phyloP scores from a whole-genome alignment of 2,888 invertebrate species.

The Caenorhabditis panamensis region DNA sequence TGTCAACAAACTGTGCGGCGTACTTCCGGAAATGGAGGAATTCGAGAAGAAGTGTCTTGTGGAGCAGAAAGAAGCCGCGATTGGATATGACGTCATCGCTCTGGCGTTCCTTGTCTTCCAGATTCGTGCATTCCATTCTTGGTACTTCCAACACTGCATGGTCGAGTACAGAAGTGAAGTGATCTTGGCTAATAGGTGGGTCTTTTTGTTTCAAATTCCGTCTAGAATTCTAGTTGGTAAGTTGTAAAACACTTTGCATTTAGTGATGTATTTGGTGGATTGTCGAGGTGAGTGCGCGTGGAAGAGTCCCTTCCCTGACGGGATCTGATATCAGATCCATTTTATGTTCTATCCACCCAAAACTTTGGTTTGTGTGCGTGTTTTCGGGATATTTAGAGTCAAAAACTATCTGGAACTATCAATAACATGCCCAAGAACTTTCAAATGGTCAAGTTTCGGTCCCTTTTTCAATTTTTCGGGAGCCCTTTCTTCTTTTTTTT shows the following conservation, averaged over 20 bases:
- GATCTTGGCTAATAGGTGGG: constrained; percentile 88
- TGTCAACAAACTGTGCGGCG: constrained; percentile 82
- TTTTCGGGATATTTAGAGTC: constrained; percentile 7
- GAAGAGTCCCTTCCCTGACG: constrained; percentile 38
- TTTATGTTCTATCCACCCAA: constrained; percentile 14
- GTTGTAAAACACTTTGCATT: constrained; percentile 11
- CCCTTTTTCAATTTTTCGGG: constrained; percentile 22
- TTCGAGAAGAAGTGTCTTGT: constrained; percentile 85
- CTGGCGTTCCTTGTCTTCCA: constrained; percentile 94
- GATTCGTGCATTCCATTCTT: constrained; percentile 92
- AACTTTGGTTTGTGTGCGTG: constrained; percentile 31
- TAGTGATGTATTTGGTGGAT: constrained; percentile 46
- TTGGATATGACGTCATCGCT: constrained; percentile 95
- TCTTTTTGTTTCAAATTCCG: constrained; percentile 5
- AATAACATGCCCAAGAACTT: not conserved
- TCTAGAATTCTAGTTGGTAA: not conserved
- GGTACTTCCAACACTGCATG: constrained; percentile 97
- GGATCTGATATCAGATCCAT: not conserved
- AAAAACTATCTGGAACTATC: not conserved
- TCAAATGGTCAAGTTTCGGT: constrained; percentile 2
- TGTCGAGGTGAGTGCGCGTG: constrained; percentile 50
- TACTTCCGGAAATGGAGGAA: not conserved
- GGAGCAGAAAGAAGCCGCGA: constrained; percentile 89
- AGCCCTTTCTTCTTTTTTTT: not conserved
- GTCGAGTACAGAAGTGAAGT: constrained; percentile 96